Evolutionary conservation across 2,113 vertebrate genomes (phyloP).

Genomic region (Athene noctua): DNA sequence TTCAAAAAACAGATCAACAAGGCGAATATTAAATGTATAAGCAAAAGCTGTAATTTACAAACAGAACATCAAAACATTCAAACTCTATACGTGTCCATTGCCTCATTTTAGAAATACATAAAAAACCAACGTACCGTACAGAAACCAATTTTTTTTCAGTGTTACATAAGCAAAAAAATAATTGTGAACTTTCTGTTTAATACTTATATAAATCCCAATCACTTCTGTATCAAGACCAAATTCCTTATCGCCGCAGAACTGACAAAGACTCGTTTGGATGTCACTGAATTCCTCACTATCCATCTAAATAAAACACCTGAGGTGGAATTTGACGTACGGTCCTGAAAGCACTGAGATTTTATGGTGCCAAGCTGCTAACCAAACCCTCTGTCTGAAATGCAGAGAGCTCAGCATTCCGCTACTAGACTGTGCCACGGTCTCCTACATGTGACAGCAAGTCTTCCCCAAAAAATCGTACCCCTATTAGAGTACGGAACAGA

Average conservation of each 20-base stretch:
- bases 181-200: background rate
- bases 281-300: background rate
- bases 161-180: background rate
- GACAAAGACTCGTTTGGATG: background rate
- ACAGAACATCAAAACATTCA: background rate
- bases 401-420: background rate
- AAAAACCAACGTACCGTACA: background rate
- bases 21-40: background rate
- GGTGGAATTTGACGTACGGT: background rate
- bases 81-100: fast-evolving
- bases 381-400: background rate
- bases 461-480: background rate
- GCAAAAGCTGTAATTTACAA: background rate
- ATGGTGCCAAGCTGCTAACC: background rate
- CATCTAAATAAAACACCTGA: background rate
- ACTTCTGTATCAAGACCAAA: background rate
- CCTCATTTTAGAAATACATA: background rate
- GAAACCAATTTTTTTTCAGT: background rate
- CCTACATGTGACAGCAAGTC: background rate
- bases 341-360: background rate
- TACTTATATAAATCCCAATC: background rate
- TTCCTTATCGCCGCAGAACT: background rate
- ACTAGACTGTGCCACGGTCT: background rate
- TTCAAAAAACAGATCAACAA: background rate
- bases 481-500: background rate